Evolutionary conservation across 2,113 vertebrate species (phyloP), one percentile per base, ranked within the genome.

Genomic region (Clupea harengus): DNA sequence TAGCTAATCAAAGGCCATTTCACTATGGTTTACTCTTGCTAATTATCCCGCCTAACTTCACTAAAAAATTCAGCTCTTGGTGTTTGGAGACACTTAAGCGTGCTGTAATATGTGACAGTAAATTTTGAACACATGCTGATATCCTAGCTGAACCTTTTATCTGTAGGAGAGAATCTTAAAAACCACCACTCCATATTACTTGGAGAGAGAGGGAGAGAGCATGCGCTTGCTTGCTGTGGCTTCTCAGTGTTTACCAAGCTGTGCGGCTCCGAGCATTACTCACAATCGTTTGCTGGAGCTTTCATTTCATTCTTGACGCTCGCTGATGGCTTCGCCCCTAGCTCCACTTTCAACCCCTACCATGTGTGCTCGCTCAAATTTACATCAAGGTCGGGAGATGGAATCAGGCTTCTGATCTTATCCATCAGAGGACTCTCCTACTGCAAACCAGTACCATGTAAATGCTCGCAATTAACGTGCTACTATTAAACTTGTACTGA

Each of bases 281-380:
- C 86, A 87, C 90, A 89, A 87, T 90, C 88, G 89, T 82, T 86
- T 87, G 88, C 44, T 78, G 72, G 28, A 28, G 72, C 87, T 89
- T 88, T 91, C 86, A 83, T 91, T 91, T 85, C 87, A 81, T 86
- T 90, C 87, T 91, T 88, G 87, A 54, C 85, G 49, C 57, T 54
- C 11, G 39, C 83, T 82, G 39, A 90, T 91, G 91, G 85, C 87
- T 81, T 89, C 86, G 91, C 93, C 92, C 92, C 84, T 87, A 92
- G 93, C 90, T 89, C 81, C 81, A 89, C 91, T 91, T 92, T 93
- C 88, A 94, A 91, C 87, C 87, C 60, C 88, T 78, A 86, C 84
- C 85, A 84, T 64, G 87, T 86, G 91, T 92, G 89, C 89, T 91
- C 86, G 84, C 89, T 91, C 88, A 88, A 87, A 92, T 93, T 91